A percentile compares a stretch with the other conserved stretches of the same genome.
Evolutionary conservation across 1,140 invertebrate species (phyloP).

Genomic region (Conus ventricosus): DNA sequence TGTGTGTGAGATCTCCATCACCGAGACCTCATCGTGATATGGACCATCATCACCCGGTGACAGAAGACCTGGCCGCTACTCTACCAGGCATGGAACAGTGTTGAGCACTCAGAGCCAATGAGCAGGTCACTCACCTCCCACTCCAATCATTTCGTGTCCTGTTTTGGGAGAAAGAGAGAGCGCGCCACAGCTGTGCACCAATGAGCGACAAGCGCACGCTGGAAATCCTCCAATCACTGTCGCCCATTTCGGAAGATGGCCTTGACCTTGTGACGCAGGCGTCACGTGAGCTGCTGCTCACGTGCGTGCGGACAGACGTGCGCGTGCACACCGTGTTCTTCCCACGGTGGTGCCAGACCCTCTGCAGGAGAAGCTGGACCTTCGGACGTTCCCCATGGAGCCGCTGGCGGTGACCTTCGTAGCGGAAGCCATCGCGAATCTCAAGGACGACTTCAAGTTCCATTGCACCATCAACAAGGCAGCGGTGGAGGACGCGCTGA

Average conservation of each 20-base stretch:
- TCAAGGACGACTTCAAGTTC: conserved; percentile 62
- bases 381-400: conserved; percentile 53
- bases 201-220: conserved; percentile 52
- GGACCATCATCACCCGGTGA: background rate
- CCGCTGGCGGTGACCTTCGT: conserved; percentile 54
- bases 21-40: too few species aligned
- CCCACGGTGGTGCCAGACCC: conserved; percentile 42
- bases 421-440: conserved; percentile 53
- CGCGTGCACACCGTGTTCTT: conserved; percentile 61
- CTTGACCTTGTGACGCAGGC: conserved; percentile 55
- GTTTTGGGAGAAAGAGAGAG: too few species aligned
- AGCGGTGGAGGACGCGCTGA: conserved; percentile 50
- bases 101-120: too few species aligned
- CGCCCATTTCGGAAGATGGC: conserved; percentile 52
- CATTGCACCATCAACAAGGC: conserved; percentile 57
- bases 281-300: conserved; percentile 54
- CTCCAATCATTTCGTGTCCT: too few species aligned
- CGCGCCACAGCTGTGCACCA: background rate
- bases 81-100: too few species aligned
- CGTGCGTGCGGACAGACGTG: conserved; percentile 55
- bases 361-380: conserved; percentile 46
- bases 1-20: too few species aligned
- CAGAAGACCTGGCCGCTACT: too few species aligned
- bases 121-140: too few species aligned
- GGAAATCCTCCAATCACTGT: conserved; percentile 53